Base-by-base conservation (phyloP, 2,888 invertebrate species). In the Pollenia griseotomentosa region DNA sequence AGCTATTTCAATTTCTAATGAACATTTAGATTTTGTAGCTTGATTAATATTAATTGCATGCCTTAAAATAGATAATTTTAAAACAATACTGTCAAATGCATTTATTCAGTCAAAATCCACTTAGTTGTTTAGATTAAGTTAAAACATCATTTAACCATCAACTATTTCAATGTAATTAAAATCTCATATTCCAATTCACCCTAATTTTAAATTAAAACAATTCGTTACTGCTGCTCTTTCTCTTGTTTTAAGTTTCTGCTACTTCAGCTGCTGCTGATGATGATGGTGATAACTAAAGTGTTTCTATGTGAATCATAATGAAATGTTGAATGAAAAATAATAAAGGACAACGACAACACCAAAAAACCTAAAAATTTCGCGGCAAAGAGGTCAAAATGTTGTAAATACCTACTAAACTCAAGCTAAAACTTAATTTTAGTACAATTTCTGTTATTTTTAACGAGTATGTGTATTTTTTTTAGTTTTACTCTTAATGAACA, bases 301-400 rank as follows among this genome's bases (percentile, higher is more conserved):
- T 44, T 75, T 23, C 46, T n/a, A 75, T 68, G 53, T 51, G 61
- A 68, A 63, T 71, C 53, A 33, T 55, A 57, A 81, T 68, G 48
- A 65, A 77, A 55, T 63, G 23, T 33, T 53, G n/a, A 83, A 48
- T 8, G 19, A 6, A 63, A 74, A 74, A 55, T 19, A 65, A 63
- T 19, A 65, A 63, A 48, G 12, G 3, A 59, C 14, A 23, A n/a
- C 3, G 16, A 42, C 12, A 74, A 51, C 16, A 59, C 33, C 4
- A 33, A 33, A 33, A 53, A 74, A 23, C 42, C n/a, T 65, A 33
- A 42, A 75, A 70, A 75, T 23, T 42, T 59, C 66, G 40, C 46
- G 53, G 55, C 68, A 61, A 78, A 82, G 23, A 83, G 68, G 78
- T 74, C 78, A 78, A 82, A 82, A 74, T 82, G 73, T 74, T 86